Evolutionary conservation across 2,797 vertebrate species (phyloP).

Genomic region (Aphelocoma californica): DNA sequence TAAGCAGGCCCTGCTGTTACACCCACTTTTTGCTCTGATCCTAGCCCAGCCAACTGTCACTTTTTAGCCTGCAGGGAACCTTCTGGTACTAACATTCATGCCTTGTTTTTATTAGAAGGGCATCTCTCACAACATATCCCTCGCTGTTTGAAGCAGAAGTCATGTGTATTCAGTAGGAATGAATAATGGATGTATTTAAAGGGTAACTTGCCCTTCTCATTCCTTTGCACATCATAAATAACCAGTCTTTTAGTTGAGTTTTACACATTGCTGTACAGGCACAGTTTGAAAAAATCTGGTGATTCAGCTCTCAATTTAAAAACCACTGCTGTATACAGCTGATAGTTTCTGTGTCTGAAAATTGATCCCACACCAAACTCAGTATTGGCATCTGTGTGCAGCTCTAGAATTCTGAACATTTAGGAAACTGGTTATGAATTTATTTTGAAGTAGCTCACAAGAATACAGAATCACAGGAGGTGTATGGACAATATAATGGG

Average conservation of each 20-base stretch:
- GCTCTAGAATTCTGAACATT: neutral
- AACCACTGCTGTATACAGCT: neutral
- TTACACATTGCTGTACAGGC: slow-evolving; percentile 13
- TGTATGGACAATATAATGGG: neutral
- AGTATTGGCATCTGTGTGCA: neutral
- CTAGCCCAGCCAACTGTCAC: slow-evolving; percentile 48
- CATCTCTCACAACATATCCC: slow-evolving; percentile 60
- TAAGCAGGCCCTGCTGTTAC: slow-evolving; percentile 11
- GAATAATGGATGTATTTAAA: slow-evolving; percentile 69
- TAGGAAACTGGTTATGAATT: neutral
- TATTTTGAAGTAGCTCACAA: neutral
- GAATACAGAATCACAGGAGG: neutral
- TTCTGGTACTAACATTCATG: slow-evolving; percentile 67
- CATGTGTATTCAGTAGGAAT: slow-evolving; percentile 63
- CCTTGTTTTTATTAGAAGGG: slow-evolving; percentile 67
- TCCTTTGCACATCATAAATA: slow-evolving; percentile 57
- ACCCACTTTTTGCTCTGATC: slow-evolving; percentile 37
- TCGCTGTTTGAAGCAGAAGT: slow-evolving; percentile 56
- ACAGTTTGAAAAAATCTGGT: slow-evolving; percentile 24
- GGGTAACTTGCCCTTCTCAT: slow-evolving; percentile 51
- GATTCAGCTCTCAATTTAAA: slow-evolving; percentile 23
- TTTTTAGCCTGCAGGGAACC: slow-evolving; percentile 66
- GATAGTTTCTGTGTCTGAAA: neutral
- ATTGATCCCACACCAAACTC: neutral
- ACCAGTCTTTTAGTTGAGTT: neutral